These are phyloP conservation scores for Maccullochella peelii DNA, from an alignment of 2,113 vertebrate species.

Conservation along the genomic window DNA sequence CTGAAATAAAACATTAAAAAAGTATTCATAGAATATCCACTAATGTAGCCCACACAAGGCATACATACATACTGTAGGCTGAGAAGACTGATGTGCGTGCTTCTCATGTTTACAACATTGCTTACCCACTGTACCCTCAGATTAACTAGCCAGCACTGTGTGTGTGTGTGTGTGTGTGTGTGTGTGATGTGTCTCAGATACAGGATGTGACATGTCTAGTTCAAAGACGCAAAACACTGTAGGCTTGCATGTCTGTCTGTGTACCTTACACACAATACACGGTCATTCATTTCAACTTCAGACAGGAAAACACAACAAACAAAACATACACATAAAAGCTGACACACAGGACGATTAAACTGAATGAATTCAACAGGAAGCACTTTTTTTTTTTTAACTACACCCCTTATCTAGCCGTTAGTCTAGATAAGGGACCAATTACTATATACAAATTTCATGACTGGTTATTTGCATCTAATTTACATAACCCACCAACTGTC, in stretches of 20 bases:
- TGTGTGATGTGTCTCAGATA: conserved; percentile 52
- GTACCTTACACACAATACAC: conserved; percentile 40
- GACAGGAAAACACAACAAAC: conserved; percentile 33
- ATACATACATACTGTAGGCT: not conserved
- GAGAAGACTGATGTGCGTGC: conserved; percentile 19
- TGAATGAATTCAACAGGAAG: conserved; percentile 59
- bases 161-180: conserved; percentile 1
- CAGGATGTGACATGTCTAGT: conserved; percentile 66
- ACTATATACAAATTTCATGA: conserved; percentile 73
- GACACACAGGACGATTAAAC: conserved; percentile 41
- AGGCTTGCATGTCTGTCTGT: conserved; percentile 66
- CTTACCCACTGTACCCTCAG: conserved; percentile 38
- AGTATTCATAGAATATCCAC: not conserved
- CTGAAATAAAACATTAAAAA: not conserved
- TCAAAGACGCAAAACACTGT: conserved; percentile 44
- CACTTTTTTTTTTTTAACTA: conserved; percentile 41
- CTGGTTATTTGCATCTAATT: conserved; percentile 77
- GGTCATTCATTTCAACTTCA: conserved; percentile 52
- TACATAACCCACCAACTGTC: conserved; percentile 83
- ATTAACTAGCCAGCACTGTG: conserved; percentile 31
- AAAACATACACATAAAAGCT: conserved; percentile 40
- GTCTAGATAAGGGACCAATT: too few species aligned
- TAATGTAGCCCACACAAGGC: not conserved
- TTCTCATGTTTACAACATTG: conserved; percentile 35
- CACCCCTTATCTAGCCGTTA: conserved; percentile 71